Base-by-base conservation (phyloP, 2,888 invertebrate species). In the Diadegma fenestrale region DNA sequence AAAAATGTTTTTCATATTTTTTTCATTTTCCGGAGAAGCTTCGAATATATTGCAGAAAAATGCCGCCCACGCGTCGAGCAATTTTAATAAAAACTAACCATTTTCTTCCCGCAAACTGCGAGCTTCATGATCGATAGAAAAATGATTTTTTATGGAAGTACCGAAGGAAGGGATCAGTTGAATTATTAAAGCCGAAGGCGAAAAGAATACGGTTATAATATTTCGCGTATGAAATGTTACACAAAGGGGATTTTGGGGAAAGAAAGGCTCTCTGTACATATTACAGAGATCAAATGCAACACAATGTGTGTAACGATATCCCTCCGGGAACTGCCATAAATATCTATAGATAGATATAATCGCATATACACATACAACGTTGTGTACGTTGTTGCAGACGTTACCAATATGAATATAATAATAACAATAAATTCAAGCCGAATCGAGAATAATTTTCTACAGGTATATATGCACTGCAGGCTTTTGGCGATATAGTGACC, bases 161-260 rank as follows among this genome's bases (percentile, higher is more conserved):
- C n/a, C 26, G 26, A 30, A 22, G 71, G 83, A 80, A 43, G 64
- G 71, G 78, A 19, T 26, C 68, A 77, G 68, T 71, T 61, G 64
- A 69, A 79, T 43, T 66, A 41, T 54, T 68, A 77, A 72, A 41
- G 76, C 86, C 79, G 45, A 64, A 43, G 84, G 86, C 80, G 17
- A 78, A 84, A 78, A 61, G 66, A 77, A 88, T 88, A 88, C 87
- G 85, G 86, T 88, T 87, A 88, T 88, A 87, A 88, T 88, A 84
- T 87, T 88, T 86, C 84, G 84, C 86, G 82, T 83, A 85, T 86
- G 84, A 87, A 82, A 71, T 63, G 63, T 14, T 61, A 30, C 54
- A 88, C 85, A 88, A 86, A 82, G 78, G 61, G 78, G 30, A 7
- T 14, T 30, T 41, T 48, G 22, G 48, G 43, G 19, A 71, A 41